Evolutionary conservation across 2,113 vertebrate species (phyloP).

Genomic region (Ceyx melanurus): DNA sequence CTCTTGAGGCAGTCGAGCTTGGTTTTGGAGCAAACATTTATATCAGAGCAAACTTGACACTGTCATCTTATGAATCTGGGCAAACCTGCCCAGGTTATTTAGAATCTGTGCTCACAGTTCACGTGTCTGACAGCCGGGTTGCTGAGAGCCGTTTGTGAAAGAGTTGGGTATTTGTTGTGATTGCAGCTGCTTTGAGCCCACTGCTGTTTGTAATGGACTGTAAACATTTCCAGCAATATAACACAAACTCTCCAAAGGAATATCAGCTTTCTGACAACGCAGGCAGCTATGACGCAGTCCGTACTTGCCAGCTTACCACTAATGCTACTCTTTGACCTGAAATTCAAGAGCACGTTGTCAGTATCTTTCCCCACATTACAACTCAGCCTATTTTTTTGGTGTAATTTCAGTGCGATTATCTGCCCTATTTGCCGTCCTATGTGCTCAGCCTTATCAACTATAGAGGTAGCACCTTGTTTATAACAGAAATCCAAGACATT

Average conservation of each 20-base stretch:
- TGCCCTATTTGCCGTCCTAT: not conserved
- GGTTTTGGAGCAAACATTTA: not conserved
- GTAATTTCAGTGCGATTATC: not conserved
- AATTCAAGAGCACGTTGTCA: not conserved
- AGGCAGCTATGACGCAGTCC: not conserved
- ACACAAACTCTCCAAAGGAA: not conserved
- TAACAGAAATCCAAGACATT: not conserved
- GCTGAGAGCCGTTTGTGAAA: not conserved
- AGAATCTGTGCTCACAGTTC: not conserved
- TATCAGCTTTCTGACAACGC: not conserved
- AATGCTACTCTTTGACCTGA: not conserved
- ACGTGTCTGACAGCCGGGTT: not conserved
- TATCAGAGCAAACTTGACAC: not conserved
- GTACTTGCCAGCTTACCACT: not conserved
- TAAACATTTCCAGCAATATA: not conserved
- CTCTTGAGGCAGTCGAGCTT: not conserved
- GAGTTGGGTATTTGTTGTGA: not conserved
- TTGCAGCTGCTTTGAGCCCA: not conserved
- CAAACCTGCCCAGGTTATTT: not conserved
- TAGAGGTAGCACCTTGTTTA: not conserved
- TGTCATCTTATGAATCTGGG: not conserved
- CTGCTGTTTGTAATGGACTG: not conserved
- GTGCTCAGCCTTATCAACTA: not conserved
- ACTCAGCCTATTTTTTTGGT: not conserved
- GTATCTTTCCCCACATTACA: not conserved